phyloP scores from a whole-genome alignment of 1,140 invertebrate species.

The Zaprionus capensis region DNA sequence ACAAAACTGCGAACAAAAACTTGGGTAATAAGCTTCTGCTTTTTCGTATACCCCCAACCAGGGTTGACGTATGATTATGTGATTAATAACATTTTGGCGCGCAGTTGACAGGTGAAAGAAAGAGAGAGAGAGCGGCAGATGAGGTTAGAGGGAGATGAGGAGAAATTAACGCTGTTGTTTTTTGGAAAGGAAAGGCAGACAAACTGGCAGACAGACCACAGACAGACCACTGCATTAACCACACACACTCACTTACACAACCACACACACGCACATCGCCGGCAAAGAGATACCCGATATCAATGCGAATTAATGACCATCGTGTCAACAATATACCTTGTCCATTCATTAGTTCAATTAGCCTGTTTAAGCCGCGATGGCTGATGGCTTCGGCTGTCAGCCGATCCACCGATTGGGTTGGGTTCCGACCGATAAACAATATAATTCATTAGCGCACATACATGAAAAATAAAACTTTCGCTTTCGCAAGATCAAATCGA shows the following conservation, averaged over 20 bases:
- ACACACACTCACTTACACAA: constrained; percentile 4
- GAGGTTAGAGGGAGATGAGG: background rate
- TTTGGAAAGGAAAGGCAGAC: constrained; percentile 26
- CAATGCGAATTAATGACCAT: constrained; percentile 51
- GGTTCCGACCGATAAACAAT: constrained; percentile 41
- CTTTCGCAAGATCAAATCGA: constrained; percentile 81
- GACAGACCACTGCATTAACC: constrained; percentile 19
- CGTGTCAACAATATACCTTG: constrained; percentile 58
- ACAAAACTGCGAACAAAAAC: constrained; percentile 16
- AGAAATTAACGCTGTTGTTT: constrained; percentile 18
- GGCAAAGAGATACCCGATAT: constrained; percentile 33
- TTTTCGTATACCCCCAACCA: constrained; percentile 3
- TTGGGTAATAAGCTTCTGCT: constrained; percentile 14
- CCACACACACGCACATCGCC: constrained; percentile 10
- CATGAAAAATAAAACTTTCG: constrained; percentile 61
- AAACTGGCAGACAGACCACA: constrained; percentile 10
- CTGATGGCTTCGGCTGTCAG: constrained; percentile 12
- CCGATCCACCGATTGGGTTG: constrained; percentile 32
- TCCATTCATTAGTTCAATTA: constrained; percentile 79
- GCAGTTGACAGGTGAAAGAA: constrained; percentile 17
- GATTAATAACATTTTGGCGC: constrained; percentile 36
- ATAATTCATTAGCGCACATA: constrained; percentile 78
- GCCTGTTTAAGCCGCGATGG: constrained; percentile 34
- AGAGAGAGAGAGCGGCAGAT: background rate
- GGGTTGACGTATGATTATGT: constrained; percentile 27